Evolutionary conservation across 2,797 vertebrate genomes (phyloP), one percentile per base, ranked within the genome.

Genomic region (Sylvilagus floridanus): DNA sequence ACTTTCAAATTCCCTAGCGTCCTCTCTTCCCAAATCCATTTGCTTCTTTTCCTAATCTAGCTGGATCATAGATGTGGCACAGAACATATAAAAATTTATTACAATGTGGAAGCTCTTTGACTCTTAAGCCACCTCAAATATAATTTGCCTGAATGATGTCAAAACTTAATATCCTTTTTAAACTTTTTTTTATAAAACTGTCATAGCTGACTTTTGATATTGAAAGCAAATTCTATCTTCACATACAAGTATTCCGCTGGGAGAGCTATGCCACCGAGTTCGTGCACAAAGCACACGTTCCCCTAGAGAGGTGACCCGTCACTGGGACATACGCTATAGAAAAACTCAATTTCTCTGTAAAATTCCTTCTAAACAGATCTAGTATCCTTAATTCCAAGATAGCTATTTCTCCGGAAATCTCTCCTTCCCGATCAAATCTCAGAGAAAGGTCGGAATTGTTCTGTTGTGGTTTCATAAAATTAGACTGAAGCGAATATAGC

Each of bases 81-180:
- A 95, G 96, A 97, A 97, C 96, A 97, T 96, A 96, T 94, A 96
- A 96, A 96, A 97, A 97, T 94, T 96, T 97, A 97, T 96, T 97
- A 97, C 97, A 97, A 94, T 94, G 85, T 96, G 92, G 88, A 89
- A 96, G 94, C 88, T 94, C 95, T 97, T 97, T 96, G 96, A 97
- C 90, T 97, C 90, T 96, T 96, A 96, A 97, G 95, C 89, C 92
- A 97, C 72, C 95, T 92, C 96, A 97, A 97, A 97, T 96, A 97
- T 96, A 97, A 97, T 97, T 97, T 97, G 88, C 90, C 79, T 97
- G 88, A 86, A 86, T 65, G 60, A 92, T 95, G 95, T 96, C 95
- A 96, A 97, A 97, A 93, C 66, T 65, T 96, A 96, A 97, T 96
- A 96, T 97, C 95, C 93, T 97, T 94, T 96, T 92, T 96, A 92